Evolutionary conservation across 2,113 vertebrate species (phyloP), one percentile per base, ranked within the genome.

Genomic region (Apistogramma diplotaenia): DNA sequence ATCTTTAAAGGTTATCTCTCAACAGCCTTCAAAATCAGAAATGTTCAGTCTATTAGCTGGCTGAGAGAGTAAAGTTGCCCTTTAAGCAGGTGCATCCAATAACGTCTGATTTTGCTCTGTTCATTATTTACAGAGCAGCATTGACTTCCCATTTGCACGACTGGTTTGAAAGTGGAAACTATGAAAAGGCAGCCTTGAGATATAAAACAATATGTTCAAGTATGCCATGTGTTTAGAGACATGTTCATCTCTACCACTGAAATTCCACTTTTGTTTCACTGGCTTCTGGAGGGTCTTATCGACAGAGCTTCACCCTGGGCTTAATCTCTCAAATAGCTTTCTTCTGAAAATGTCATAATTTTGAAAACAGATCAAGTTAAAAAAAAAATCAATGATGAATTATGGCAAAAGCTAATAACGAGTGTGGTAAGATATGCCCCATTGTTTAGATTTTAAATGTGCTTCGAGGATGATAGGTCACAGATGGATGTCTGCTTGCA

Each of bases 1-100:
- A 60, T 43, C 21, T 81, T 83, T 85, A 94, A 93, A 94, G 92
- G 93, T 93, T 92, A 93, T 91, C 89, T 83, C 86, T 82, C 85
- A 82, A 86, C 67, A 84, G 78, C 76, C 74, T 89, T 91, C 83
- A 90, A 76, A 86, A 85, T 78, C 88, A 85, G 43, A 82, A 86
- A 82, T 88, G 83, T 82, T 87, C 82, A 79, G 62, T 82, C 82
- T 89, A 82, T 92, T 89, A 91, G 87, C 75, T 75, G 80, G 35
- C 82, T 70, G 83, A 76, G 73, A 82, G 86, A 76, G 86, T 76
- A 78, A 92, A 86, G 73, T 76, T 90, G 87, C 89, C 92, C 92
- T 94, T 94, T 92, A 85, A 87, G 74, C 89, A 81, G 61, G 71
- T 89, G 89, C 84, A 82, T 90, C 79, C 84, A 91, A 77, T 88